phyloP scores from a whole-genome alignment of 2,888 invertebrate species.

The Tupiocoris notatus region DNA sequence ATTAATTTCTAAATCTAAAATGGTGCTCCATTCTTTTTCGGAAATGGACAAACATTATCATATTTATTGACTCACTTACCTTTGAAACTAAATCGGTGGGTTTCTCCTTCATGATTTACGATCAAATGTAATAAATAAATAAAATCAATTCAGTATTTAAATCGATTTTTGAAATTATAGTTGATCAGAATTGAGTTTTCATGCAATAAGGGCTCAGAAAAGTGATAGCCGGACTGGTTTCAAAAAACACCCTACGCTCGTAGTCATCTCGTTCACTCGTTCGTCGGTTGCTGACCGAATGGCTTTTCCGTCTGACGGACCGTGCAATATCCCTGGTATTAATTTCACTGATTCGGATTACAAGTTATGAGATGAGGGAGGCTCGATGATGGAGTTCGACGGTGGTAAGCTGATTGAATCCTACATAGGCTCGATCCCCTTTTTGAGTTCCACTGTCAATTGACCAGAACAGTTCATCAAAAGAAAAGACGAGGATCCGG shows the following conservation, averaged over 20 bases:
- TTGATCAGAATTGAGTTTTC: no score
- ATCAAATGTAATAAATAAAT: no score
- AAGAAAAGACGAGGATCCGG: no score
- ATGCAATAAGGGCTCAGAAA: no score
- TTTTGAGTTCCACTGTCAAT: background rate
- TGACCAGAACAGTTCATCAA: background rate
- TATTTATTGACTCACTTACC: no score
- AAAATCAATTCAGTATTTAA: no score
- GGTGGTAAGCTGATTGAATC: background rate
- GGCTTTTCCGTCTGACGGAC: background rate
- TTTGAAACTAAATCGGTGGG: no score
- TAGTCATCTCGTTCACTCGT: background rate
- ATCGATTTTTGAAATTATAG: no score
- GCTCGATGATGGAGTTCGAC: background rate
- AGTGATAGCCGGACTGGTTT: background rate
- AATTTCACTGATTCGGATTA: slow-evolving; percentile 26
- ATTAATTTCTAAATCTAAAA: no score
- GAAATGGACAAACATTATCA: no score
- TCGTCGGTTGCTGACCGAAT: background rate
- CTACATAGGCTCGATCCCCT: background rate
- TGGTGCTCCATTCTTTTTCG: no score
- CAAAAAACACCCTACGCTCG: background rate
- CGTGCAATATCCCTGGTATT: slow-evolving; percentile 25
- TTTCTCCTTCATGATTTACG: no score
- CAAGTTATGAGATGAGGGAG: slow-evolving; percentile 7